Evolutionary conservation across 2,113 vertebrate genomes (phyloP).

Genomic region (Cygnus atratus): DNA sequence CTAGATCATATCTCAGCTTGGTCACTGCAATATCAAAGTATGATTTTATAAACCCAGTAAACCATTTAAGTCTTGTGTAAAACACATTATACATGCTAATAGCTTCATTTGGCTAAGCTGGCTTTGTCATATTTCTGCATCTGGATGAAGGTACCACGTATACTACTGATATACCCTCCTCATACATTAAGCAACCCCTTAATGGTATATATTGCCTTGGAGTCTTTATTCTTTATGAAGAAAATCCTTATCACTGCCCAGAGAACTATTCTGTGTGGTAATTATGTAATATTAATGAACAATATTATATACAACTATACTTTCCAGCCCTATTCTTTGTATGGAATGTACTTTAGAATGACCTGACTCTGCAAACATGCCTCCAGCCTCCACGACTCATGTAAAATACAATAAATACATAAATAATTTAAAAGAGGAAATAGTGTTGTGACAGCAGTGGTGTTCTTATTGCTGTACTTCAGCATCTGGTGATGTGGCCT

Average conservation of each 20-base stretch:
- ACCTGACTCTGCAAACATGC: slow-evolving; percentile 64
- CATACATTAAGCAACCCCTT: slow-evolving; percentile 68
- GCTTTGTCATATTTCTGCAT: slow-evolving; percentile 37
- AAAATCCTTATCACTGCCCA: slow-evolving; percentile 53
- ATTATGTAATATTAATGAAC: slow-evolving; percentile 76
- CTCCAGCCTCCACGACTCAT: slow-evolving; percentile 62
- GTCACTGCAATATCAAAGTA: slow-evolving; percentile 41
- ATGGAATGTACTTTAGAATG: slow-evolving; percentile 69
- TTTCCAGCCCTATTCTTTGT: slow-evolving; percentile 47
- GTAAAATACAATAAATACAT: slow-evolving; percentile 74
- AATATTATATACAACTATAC: slow-evolving; percentile 45
- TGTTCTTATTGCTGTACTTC: slow-evolving; percentile 43
- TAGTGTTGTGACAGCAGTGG: slow-evolving; percentile 31
- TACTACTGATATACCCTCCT: slow-evolving; percentile 32
- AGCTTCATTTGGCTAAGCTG: slow-evolving; percentile 59
- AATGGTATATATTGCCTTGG: slow-evolving; percentile 65
- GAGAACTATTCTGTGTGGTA: slow-evolving; percentile 68
- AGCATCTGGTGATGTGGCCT: slow-evolving; percentile 23
- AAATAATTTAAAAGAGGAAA: slow-evolving; percentile 78
- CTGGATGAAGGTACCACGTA: slow-evolving; percentile 56
- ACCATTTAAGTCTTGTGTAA: slow-evolving; percentile 60
- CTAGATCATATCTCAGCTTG: slow-evolving; percentile 27
- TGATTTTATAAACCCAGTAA: slow-evolving; percentile 64
- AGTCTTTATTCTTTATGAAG: slow-evolving; percentile 44
- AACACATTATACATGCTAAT: slow-evolving; percentile 66